Evolutionary conservation across 2,113 vertebrate species (phyloP).

Genomic region (Aspidoscelis tigris): DNA sequence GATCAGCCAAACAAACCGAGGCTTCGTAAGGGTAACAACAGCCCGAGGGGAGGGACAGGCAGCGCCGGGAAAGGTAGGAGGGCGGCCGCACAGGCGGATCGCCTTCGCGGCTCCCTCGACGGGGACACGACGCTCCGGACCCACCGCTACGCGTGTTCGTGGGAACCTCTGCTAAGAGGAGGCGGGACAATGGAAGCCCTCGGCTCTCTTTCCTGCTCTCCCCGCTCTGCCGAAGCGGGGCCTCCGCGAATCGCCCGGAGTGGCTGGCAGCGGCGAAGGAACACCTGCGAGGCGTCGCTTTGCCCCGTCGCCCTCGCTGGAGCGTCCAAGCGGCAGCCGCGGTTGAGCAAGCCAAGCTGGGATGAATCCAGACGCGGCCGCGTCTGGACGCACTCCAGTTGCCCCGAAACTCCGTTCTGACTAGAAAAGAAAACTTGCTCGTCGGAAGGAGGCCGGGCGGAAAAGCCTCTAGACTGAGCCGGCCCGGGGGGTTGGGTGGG

Average conservation of each 20-base stretch:
- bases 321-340: background rate
- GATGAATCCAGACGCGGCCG: background rate
- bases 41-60: slow-evolving; percentile 74
- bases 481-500: too few species aligned
- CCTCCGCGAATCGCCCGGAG: background rate
- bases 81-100: slow-evolving; percentile 74
- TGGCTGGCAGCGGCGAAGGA: background rate
- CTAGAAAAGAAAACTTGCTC: too few species aligned
- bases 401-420: too few species aligned
- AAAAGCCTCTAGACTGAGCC: too few species aligned
- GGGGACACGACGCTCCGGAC: slow-evolving; percentile 39
- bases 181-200: background rate
- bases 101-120: slow-evolving; percentile 65
- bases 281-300: slow-evolving; percentile 26
- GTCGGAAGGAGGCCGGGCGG: too few species aligned
- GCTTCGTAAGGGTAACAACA: slow-evolving; percentile 74
- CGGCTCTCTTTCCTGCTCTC: background rate
- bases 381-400: too few species aligned
- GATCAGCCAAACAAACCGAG: slow-evolving; percentile 81
- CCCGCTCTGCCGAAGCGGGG: background rate
- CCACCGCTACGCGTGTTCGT: background rate
- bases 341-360: background rate
- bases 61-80: slow-evolving; percentile 77
- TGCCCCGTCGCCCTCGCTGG: slow-evolving; percentile 44
- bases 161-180: background rate